Percentiles rank a stretch among this genome's conserved stretches.
These are phyloP conservation scores for Limonius californicus DNA, from an alignment of 1,140 invertebrate species.

Conservation along the genomic window DNA sequence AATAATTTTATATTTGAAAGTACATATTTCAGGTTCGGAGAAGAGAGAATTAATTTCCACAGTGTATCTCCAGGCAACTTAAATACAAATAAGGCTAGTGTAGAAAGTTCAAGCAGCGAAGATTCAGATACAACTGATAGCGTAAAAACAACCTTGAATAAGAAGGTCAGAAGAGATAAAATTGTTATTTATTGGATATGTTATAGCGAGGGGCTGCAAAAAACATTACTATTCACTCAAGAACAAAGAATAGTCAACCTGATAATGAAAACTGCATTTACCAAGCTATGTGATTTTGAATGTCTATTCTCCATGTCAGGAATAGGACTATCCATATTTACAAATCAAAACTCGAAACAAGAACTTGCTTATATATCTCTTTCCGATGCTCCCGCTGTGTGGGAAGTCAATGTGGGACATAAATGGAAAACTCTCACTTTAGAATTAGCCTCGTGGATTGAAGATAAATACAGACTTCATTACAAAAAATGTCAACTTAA, in stretches of 20 bases:
- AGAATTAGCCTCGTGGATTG: conserved; percentile 76
- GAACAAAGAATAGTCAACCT: conserved; percentile 69
- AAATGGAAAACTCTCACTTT: conserved; percentile 74
- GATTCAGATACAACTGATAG: conserved; percentile 52
- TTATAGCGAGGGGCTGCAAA: conserved; percentile 69
- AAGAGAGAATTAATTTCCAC: conserved; percentile 65
- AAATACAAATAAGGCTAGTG: conserved; percentile 4
- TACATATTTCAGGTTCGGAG: conserved; percentile 63
- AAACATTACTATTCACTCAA: conserved; percentile 77
- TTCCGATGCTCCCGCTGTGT: conserved; percentile 65
- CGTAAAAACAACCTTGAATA: conserved; percentile 45
- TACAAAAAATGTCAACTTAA: conserved; percentile 69
- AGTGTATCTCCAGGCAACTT: conserved; percentile 51
- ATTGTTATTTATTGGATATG: conserved; percentile 80
- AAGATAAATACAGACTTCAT: conserved; percentile 70
- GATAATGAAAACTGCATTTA: conserved; percentile 64
- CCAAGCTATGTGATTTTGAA: conserved; percentile 66
- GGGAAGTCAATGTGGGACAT: conserved; percentile 77
- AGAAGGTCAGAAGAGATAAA: conserved; percentile 54
- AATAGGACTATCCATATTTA: conserved; percentile 64
- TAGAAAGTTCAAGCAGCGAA: conserved; percentile 49
- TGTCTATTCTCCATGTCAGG: conserved; percentile 67
- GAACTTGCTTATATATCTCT: conserved; percentile 53
- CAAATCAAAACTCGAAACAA: conserved; percentile 40
- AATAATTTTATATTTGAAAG: no score